Evolutionary conservation across 2,797 vertebrate genomes (phyloP), one percentile per base, ranked within the genome.

Genomic region (Geotrypetes seraphini): DNA sequence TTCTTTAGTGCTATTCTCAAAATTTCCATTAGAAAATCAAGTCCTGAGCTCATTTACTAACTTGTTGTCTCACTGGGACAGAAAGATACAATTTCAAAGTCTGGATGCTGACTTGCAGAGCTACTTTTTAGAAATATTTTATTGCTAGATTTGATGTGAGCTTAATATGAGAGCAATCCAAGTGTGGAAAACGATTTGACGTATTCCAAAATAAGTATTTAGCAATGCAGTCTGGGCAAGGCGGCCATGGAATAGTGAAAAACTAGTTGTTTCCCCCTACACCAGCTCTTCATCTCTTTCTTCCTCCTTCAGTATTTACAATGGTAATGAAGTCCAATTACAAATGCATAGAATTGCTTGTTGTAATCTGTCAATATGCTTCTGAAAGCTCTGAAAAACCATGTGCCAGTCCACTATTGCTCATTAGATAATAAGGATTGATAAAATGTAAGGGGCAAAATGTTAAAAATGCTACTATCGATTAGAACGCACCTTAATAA

Each of bases 271-370:
- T 36, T 43, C 23, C 25, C 25, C 16, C 16, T 26, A n/a, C 22
- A 23, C 53, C 57, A 35, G 31, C 53, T 34, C 29, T 56, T 40
- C 32, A 38, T 63, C 25, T 6, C 43, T 51, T 25, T 43, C 18
- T 31, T 63, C 32, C 40, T n/a, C 49, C 50, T 62, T 53, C 54
- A 63, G 59, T 56, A 56, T 53, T 63, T 69, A 50, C 48, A 87
- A 87, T 86, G 79, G 76, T 78, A 85, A 88, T 85, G 84, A 85
- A 81, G 71, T 73, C 75, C 79, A 85, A 90, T 92, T 86, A 91
- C 86, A 90, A 86, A 90, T 91, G 81, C 75, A 87, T 84, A 73
- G 75, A 66, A 66, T 67, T 55, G 62, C 63, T 68, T 55, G 43
- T 60, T 63, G 65, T 63, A 70, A 74, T 75, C 71, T 63, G 74